These are phyloP conservation scores for Microchirus variegatus DNA, from an alignment of 2,797 vertebrate genomes.

Conservation along the genomic window DNA sequence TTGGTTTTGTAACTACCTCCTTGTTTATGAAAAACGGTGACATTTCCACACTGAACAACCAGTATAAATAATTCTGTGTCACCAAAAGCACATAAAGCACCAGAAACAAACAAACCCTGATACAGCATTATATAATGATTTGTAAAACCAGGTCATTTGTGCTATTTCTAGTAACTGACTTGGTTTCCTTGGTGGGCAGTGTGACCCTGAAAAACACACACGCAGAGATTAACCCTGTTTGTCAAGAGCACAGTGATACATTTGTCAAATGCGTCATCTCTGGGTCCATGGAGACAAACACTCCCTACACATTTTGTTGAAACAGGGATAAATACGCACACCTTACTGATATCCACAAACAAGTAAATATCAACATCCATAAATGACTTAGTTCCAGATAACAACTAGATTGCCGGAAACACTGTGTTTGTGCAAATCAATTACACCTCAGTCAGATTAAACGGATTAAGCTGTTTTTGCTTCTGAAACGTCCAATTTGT, in stretches of 20 bases:
- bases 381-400: background rate
- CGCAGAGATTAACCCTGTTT: constrained; percentile 19
- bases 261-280: constrained; percentile 15
- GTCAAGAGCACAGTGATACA: constrained; percentile 10
- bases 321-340: constrained; percentile 9
- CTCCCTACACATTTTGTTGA: constrained; percentile 7
- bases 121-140: constrained; percentile 2
- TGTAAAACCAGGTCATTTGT: constrained; percentile 4
- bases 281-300: constrained; percentile 23
- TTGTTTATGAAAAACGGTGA: too few species aligned
- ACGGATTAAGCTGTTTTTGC: too few species aligned
- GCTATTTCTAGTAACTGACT: constrained; percentile 6
- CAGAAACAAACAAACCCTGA: too few species aligned
- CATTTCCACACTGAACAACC: too few species aligned
- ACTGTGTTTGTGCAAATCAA: constrained; percentile 16
- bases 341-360: constrained; percentile 9
- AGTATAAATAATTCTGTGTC: too few species aligned
- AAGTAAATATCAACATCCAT: constrained; percentile 7
- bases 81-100: too few species aligned
- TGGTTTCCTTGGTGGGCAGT: constrained; percentile 15
- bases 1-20: too few species aligned
- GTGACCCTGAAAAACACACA: constrained; percentile 23
- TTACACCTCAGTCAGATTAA: too few species aligned
- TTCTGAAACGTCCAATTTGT: too few species aligned
- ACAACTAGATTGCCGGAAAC: constrained; percentile 31